A percentile compares a stretch with the other conserved stretches of the same genome.
Evolutionary conservation across 2,797 vertebrate species (phyloP).

Genomic region (Sebastes wilsoni): DNA sequence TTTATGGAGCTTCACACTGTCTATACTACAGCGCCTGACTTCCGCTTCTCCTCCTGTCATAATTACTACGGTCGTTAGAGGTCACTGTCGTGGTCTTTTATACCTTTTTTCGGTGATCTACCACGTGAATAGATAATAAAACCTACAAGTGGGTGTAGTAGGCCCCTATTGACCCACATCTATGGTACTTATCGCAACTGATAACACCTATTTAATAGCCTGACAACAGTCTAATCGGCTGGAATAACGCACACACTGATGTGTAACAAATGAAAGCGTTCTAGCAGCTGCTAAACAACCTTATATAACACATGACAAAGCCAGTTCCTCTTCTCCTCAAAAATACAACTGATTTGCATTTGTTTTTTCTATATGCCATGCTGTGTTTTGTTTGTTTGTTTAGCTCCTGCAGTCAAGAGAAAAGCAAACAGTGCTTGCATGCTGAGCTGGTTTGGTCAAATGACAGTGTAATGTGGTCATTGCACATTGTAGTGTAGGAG

Average conservation of each 20-base stretch:
- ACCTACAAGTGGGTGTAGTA: too few species aligned
- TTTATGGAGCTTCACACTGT: too few species aligned
- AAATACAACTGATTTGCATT: neutral
- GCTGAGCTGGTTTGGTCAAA: neutral
- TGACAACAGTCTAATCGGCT: too few species aligned
- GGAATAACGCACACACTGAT: conserved; percentile 24
- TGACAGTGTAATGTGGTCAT: conserved; percentile 28
- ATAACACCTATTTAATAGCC: too few species aligned
- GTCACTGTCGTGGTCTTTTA: fast-evolving
- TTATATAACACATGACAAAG: conserved; percentile 44
- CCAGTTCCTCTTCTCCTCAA: neutral
- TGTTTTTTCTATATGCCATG: neutral
- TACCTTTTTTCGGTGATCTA: too few species aligned
- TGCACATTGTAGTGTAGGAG: conserved; percentile 47
- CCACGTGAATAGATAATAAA: too few species aligned
- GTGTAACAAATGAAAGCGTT: conserved; percentile 30
- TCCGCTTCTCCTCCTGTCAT: too few species aligned
- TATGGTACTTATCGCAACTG: too few species aligned
- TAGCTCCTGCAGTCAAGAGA: neutral
- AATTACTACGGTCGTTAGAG: too few species aligned
- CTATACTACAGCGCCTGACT: too few species aligned
- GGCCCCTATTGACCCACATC: too few species aligned
- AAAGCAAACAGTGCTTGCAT: neutral
- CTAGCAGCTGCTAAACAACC: conserved; percentile 39
- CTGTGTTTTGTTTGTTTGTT: neutral